Evolutionary conservation across 2,113 vertebrate genomes (phyloP).

Genomic region (Poecilia latipinna): DNA sequence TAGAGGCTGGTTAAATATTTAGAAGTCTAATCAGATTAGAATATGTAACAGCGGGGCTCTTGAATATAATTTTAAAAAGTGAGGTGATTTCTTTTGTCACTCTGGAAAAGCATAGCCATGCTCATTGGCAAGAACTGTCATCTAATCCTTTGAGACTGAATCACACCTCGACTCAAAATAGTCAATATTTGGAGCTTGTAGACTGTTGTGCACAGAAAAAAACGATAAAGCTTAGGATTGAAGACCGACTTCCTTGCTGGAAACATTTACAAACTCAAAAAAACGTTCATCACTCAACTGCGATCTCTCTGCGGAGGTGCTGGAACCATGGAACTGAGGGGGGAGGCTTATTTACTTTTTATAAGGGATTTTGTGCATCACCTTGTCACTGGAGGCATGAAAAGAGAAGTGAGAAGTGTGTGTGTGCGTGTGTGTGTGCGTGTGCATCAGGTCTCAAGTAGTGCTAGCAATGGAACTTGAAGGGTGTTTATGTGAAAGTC

Average conservation of each 20-base stretch:
- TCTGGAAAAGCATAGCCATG: constrained; percentile 47
- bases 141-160: constrained; percentile 61
- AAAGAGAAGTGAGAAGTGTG: constrained; percentile 47
- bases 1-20: constrained; percentile 19
- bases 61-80: constrained; percentile 43
- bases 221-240: constrained; percentile 34
- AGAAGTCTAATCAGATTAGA: constrained; percentile 32
- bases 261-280: constrained; percentile 43
- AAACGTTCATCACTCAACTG: constrained; percentile 57
- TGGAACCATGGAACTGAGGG: constrained; percentile 61
- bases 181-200: constrained; percentile 67
- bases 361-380: constrained; percentile 23
- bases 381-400: constrained; percentile 42
- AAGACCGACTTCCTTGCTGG: constrained; percentile 36
- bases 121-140: constrained; percentile 62
- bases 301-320: constrained; percentile 42
- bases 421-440: constrained; percentile 47
- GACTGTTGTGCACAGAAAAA: constrained; percentile 44
- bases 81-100: constrained; percentile 33
- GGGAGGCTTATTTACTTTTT: constrained; percentile 12
- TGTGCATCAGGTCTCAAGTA: constrained; percentile 61
- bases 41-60: constrained; percentile 42
- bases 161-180: constrained; percentile 66
- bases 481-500: constrained; percentile 49
- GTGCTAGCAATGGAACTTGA: constrained; percentile 60